phyloP scores from a whole-genome alignment of 2,113 vertebrate genomes.

The Pseudorectes ferrugineus region DNA sequence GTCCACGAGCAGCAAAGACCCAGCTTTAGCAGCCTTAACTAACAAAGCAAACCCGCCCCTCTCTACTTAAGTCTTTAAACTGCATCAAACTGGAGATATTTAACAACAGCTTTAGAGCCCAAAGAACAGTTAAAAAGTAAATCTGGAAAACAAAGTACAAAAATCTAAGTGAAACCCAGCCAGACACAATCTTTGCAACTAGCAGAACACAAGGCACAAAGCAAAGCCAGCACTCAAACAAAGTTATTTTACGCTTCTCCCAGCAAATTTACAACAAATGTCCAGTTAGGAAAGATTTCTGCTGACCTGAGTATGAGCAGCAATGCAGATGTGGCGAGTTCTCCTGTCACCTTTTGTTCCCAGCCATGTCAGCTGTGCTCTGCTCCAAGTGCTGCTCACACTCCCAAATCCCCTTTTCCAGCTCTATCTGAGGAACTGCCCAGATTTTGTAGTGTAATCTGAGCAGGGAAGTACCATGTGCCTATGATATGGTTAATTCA shows the following conservation, averaged over 20 bases:
- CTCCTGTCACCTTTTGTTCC: conserved; percentile 59
- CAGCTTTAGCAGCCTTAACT: background rate
- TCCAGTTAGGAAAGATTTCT: background rate
- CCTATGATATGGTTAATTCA: conserved; percentile 63
- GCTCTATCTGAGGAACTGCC: conserved; percentile 58
- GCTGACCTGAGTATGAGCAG: conserved; percentile 17
- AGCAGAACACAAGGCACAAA: background rate
- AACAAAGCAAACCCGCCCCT: background rate
- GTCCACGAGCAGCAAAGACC: background rate
- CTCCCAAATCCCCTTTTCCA: conserved; percentile 50
- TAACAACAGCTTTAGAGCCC: background rate
- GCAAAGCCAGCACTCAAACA: background rate
- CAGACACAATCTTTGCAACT: background rate
- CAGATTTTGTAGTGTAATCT: conserved; percentile 69
- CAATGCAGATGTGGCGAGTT: background rate
- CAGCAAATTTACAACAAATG: background rate
- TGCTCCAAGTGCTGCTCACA: conserved; percentile 38
- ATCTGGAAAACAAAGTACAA: background rate
- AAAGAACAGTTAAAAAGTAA: background rate
- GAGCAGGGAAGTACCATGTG: conserved; percentile 68
- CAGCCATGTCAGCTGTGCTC: conserved; percentile 52
- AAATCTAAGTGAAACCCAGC: background rate
- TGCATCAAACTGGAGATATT: background rate
- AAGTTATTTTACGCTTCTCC: background rate
- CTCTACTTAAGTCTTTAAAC: background rate